Evolutionary conservation across 2,797 vertebrate genomes (phyloP).

Genomic region (Chloroceryle inda): DNA sequence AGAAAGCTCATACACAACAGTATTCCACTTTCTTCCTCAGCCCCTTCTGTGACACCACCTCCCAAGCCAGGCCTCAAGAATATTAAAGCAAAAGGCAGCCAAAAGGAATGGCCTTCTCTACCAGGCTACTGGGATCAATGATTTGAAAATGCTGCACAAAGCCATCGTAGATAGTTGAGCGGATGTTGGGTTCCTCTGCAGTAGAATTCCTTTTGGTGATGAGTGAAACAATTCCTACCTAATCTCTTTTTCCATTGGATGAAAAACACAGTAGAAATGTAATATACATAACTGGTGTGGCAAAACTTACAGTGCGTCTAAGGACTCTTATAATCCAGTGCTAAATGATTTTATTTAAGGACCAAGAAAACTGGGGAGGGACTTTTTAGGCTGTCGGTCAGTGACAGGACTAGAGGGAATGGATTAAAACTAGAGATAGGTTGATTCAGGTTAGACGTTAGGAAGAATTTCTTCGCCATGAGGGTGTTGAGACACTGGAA

Average conservation of each 20-base stretch:
- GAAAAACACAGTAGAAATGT: not conserved
- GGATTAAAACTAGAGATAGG: no score
- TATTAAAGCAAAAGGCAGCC: not conserved
- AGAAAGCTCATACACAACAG: not conserved
- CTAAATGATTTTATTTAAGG: not conserved
- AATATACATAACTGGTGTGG: not conserved
- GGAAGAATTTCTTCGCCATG: no score
- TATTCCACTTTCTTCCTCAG: not conserved
- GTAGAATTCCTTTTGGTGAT: not conserved
- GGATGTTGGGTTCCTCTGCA: not conserved
- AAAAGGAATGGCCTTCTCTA: not conserved
- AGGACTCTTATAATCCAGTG: not conserved
- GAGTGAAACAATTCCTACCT: not conserved
- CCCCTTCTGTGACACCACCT: not conserved
- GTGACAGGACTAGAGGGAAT: no score
- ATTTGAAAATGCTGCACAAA: not conserved
- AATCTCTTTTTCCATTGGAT: not conserved
- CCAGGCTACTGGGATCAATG: not conserved
- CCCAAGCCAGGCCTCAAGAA: not conserved
- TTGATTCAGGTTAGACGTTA: no score
- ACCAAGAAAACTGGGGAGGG: no score
- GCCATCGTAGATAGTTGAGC: not conserved
- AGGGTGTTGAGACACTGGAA: no score
- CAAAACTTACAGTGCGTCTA: not conserved
- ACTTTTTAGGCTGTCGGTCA: no score